These are phyloP conservation scores for Matsumyia berberina DNA, from an alignment of 2,888 invertebrate genomes.

Conservation along the genomic window DNA sequence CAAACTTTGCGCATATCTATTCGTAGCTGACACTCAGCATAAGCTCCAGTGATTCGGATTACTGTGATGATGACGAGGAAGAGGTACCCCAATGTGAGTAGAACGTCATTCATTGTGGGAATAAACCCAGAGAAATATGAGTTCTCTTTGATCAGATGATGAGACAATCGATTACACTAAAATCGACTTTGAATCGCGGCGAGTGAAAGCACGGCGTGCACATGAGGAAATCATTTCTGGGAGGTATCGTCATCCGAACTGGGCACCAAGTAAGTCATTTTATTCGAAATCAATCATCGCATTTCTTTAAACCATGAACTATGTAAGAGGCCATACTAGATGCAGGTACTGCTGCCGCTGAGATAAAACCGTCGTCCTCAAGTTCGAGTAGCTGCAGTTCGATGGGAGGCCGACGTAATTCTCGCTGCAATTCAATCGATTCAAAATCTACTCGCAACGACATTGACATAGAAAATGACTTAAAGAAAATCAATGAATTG, in stretches of 20 bases:
- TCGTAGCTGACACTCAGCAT: slow-evolving; percentile 83
- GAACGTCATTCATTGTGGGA: not conserved
- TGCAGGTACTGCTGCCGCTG: slow-evolving; percentile 68
- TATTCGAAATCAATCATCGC: slow-evolving; percentile 21
- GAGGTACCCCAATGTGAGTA: slow-evolving; percentile 82
- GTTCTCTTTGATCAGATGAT: slow-evolving; percentile 78
- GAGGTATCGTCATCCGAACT: slow-evolving; percentile 83
- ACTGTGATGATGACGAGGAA: slow-evolving; percentile 83
- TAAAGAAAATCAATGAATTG: slow-evolving; percentile 80
- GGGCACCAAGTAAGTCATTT: slow-evolving; percentile 81
- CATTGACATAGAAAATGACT: slow-evolving; percentile 81
- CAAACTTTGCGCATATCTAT: not conserved
- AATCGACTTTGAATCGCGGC: slow-evolving; percentile 84
- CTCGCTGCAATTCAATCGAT: slow-evolving; percentile 83
- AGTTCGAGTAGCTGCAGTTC: slow-evolving; percentile 78
- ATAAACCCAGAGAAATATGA: slow-evolving; percentile 9
- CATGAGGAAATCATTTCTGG: slow-evolving; percentile 84
- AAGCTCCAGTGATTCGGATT: slow-evolving; percentile 84
- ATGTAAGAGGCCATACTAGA: slow-evolving; percentile 77
- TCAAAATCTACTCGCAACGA: slow-evolving; percentile 82
- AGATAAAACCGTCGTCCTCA: slow-evolving; percentile 78
- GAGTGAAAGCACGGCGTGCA: slow-evolving; percentile 83
- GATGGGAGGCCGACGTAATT: slow-evolving; percentile 80
- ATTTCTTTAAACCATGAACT: not conserved
- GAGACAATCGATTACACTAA: slow-evolving; percentile 84